phyloP scores from a whole-genome alignment of 2,113 vertebrate genomes.

The Rhabdomys dilectus region DNA sequence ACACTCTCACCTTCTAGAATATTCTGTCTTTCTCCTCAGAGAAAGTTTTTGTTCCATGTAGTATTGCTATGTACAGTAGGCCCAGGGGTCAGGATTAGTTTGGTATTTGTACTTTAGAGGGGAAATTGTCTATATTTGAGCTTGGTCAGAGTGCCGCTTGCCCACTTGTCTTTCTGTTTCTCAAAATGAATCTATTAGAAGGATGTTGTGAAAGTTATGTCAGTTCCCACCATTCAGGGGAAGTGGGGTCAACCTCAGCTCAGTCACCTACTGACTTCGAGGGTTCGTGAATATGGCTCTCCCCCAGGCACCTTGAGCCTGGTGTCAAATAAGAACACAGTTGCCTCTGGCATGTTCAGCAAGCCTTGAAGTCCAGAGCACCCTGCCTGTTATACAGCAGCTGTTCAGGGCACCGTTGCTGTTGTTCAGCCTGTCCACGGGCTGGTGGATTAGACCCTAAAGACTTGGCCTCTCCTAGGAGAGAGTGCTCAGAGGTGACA shows the following conservation, averaged over 20 bases:
- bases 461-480: neutral
- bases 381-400: neutral
- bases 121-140: too few relatives aligned
- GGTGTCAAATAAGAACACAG: neutral
- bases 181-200: slow-evolving; percentile 16
- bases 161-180: neutral
- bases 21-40: neutral
- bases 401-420: neutral
- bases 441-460: neutral
- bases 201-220: neutral
- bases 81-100: neutral
- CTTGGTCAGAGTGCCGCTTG: neutral
- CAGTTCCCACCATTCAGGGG: neutral
- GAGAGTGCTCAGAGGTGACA: neutral
- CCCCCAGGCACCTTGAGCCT: neutral
- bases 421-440: neutral
- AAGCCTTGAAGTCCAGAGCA: neutral
- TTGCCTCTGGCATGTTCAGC: neutral
- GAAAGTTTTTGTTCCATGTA: neutral
- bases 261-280: neutral
- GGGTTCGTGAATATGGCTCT: neutral
- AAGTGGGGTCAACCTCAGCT: neutral
- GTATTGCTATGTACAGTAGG: neutral
- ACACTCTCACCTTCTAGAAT: neutral
- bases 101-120: neutral